A percentile compares a stretch with the other conserved stretches of the same genome.
These are phyloP conservation scores for Myotis vivesi DNA, from an alignment of 2,797 vertebrate genomes.

Conservation along the genomic window DNA sequence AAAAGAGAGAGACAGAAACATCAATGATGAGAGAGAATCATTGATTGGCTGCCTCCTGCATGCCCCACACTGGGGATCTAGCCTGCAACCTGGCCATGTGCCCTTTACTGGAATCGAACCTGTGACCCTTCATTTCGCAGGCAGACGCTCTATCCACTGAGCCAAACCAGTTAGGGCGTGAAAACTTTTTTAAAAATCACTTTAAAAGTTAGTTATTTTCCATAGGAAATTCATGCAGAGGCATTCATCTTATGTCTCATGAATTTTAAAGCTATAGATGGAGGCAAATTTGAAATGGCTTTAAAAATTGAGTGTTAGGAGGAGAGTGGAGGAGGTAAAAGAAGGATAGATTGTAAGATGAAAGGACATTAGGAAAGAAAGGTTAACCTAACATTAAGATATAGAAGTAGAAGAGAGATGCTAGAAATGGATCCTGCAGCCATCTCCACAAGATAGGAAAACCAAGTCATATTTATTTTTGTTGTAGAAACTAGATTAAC, in stretches of 20 bases:
- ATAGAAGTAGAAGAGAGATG: neutral
- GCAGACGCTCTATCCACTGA: neutral
- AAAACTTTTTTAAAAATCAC: neutral
- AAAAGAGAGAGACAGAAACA: too few species aligned
- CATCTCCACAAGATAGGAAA: neutral
- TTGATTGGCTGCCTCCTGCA: too few species aligned
- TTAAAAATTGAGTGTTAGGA: neutral
- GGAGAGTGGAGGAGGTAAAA: neutral
- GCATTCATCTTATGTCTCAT: neutral
- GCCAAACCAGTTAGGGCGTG: neutral
- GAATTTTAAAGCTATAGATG: conserved; percentile 15
- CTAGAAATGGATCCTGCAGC: neutral
- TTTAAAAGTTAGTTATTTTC: neutral
- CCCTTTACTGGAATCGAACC: neutral
- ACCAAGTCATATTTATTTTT: neutral
- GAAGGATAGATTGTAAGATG: neutral
- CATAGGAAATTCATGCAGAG: conserved; percentile 4
- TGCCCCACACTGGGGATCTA: too few species aligned
- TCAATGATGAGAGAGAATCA: too few species aligned
- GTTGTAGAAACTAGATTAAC: neutral
- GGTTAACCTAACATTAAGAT: neutral
- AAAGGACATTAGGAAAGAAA: neutral
- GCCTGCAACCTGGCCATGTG: neutral
- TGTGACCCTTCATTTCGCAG: neutral
- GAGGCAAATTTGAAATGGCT: neutral